Evolutionary conservation across 1,140 invertebrate genomes (phyloP).

Genomic region (Colletes latitarsis): DNA sequence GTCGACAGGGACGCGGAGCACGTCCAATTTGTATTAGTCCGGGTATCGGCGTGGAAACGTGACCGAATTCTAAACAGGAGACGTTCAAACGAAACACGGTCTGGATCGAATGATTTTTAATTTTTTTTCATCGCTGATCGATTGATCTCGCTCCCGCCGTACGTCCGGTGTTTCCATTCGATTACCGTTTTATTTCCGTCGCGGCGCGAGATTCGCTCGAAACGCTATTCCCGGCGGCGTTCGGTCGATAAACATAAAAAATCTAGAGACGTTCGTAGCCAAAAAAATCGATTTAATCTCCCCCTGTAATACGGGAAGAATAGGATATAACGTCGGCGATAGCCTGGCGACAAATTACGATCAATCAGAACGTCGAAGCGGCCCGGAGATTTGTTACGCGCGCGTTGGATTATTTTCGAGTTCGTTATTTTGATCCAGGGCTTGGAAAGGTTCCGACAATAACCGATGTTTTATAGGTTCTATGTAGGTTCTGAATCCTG

Average conservation of each 20-base stretch:
- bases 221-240: not conserved
- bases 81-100: too few species aligned
- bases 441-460: too few species aligned
- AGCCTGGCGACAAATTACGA: not conserved
- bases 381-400: not conserved
- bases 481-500: too few species aligned
- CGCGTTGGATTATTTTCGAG: not conserved
- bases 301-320: not conserved
- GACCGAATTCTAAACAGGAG: too few species aligned
- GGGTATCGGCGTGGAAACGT: not conserved
- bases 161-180: not conserved
- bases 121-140: not conserved
- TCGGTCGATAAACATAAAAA: slow-evolving; percentile 39
- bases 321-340: slow-evolving; percentile 3
- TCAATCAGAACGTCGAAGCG: too few species aligned
- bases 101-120: too few species aligned
- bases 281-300: slow-evolving; percentile 38
- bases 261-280: slow-evolving; percentile 8
- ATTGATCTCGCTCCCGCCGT: not conserved
- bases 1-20: slow-evolving; percentile 1
- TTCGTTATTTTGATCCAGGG: too few species aligned
- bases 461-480: too few species aligned
- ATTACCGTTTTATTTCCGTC: not conserved
- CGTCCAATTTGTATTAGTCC: slow-evolving; percentile 1
- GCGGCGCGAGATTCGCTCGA: not conserved